Base-by-base conservation (phyloP, 23 tunicate genomes). In the Halocynthia aurantium region DNA sequence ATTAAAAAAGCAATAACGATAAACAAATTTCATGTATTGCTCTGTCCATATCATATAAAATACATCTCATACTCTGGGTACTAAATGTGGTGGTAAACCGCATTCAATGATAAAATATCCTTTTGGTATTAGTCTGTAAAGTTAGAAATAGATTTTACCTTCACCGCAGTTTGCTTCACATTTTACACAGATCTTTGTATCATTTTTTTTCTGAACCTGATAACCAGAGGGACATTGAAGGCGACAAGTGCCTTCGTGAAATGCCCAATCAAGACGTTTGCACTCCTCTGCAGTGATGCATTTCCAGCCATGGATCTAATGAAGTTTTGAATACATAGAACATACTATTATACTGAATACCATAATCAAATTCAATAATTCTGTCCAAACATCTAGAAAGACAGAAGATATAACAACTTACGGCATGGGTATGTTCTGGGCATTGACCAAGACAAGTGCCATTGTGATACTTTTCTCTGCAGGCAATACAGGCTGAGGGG, bases 401-500 rank as follows among this genome's bases (percentile, higher is more conserved):
- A 31, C 44, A 15, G 5, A 68, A 68, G n/a, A 19, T 17, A 21
- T 15, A 1, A 68, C 22, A 31, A 18, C 89, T 84, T 78, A 84
- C 89, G 73, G 61, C 53, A 13, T 80, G 62, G 12, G 70, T 78
- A 50, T 62, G 74, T n/a, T n/a, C 7, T 5, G 87, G 88, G 55
- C 95, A 88, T 66, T 73, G 50, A 49, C 22, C 58, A 49, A 78
- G 76, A 67, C 95, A 88, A 12, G 95, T 88, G 11, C 67, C 63
- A 54, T 88, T 79, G 51, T 58, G 65, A 67, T 81, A 88, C 8
- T 62, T 49, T 20, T 83, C 53, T 52, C 61, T 31, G 65, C 95
- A 88, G 22, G 87, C 95, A 51, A 55, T 61, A 70, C 95, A 88
- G 10, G 84, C 84, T 21, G 95, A 83, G 20, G 84, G 76, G 67